Base-by-base conservation (phyloP, 2,888 invertebrate species). In the Pogonocherus hispidulus region DNA sequence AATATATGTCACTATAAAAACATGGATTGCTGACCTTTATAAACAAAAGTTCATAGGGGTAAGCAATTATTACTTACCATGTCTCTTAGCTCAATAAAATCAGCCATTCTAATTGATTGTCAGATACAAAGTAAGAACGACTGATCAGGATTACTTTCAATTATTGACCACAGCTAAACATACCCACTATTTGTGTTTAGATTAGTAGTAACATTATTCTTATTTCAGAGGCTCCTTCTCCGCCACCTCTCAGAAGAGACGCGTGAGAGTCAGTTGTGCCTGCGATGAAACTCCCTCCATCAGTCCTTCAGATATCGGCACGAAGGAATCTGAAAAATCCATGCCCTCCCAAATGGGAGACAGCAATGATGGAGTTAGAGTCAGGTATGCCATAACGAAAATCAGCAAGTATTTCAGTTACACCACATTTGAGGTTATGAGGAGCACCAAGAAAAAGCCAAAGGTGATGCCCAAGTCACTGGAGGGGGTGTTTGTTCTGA, bases 371-470 rank as follows among this genome's bases (percentile, higher is more conserved):
- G 41, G 47, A 11, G 22, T 23, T n/a, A 64, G 76, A 64, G 73
- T 81, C 3, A 68, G 81, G 66, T 84, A 84, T 65, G 82, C 84
- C 9, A 78, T 83, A 8, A 82, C 84, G 0, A 82, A 81, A 72
- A 83, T 84, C 14, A 80, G 82, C 0, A 80, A 80, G 56, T 84
- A 79, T 67, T 67, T 69, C 20, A 78, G 79, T 66, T 84, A 80
- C 63, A 83, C 84, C 3, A 83, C 83, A 1, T 84, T 80, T 63
- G 84, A 84, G 73, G 79, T 84, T 8, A 79, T 84, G 81, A 82
- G 80, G 66, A 81, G 83, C 8, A 81, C 83, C 0, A 79, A 70
- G 19, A 80, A 80, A 65, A 78, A 77, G 49, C 82, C 82, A 1
- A 80, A 74, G 60, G 72, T 70, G n/a, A 74, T 82, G 67, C 82